Percentiles rank a stretch among this genome's conserved stretches.
These are phyloP conservation scores for Eucera pruinosa DNA, from an alignment of 2,888 invertebrate species.

Conservation along the genomic window DNA sequence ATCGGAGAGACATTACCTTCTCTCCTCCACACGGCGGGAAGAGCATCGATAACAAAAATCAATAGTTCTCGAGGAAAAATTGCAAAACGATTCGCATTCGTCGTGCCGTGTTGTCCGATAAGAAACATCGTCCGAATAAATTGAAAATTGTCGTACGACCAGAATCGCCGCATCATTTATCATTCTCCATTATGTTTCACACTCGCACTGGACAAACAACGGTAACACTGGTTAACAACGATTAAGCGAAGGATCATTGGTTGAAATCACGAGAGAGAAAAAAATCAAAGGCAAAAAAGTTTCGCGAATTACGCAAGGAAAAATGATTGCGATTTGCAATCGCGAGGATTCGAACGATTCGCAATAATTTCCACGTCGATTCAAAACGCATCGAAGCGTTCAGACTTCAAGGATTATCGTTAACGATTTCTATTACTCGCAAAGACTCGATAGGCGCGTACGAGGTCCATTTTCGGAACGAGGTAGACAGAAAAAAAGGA, in stretches of 20 bases:
- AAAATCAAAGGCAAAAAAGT: background rate
- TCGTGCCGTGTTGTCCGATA: background rate
- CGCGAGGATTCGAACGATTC: background rate
- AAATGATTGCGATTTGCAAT: background rate
- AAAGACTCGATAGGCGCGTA: slow-evolving; percentile 3
- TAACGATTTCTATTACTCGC: slow-evolving; percentile 7
- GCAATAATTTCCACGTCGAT: background rate
- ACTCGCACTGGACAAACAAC: background rate
- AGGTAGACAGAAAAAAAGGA: slow-evolving; percentile 13
- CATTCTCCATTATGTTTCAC: background rate
- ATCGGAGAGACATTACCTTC: no score
- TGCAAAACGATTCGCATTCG: background rate
- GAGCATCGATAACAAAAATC: background rate
- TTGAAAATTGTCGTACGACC: slow-evolving; percentile 1
- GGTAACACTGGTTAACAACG: slow-evolving; percentile 1
- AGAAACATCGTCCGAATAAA: background rate
- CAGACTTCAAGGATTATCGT: slow-evolving; percentile 9
- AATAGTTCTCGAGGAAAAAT: background rate
- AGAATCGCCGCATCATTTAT: background rate
- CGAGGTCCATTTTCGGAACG: slow-evolving; percentile 49
- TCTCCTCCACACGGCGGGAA: background rate
- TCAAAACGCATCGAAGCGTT: slow-evolving; percentile 1
- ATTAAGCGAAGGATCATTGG: background rate
- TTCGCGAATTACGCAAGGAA: background rate
- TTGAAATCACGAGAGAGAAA: background rate